A percentile compares a stretch with the other conserved stretches of the same genome.
Conservation (phyloP, 2,797 vertebrate genomes). For the Clarias platycephalus region DNA sequence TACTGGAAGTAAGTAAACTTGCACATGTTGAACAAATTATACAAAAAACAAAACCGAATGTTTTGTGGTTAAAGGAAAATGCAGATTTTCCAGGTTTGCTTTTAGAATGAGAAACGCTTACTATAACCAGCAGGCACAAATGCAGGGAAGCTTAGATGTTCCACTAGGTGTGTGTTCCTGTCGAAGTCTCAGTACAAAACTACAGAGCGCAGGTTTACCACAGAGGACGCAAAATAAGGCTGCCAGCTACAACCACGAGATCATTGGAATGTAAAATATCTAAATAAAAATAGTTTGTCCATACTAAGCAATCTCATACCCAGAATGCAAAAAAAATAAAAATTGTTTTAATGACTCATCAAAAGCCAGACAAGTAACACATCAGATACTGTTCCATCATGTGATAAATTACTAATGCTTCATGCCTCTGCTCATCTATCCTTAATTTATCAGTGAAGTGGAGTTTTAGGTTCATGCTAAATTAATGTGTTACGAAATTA, state of each 20-base stretch:
- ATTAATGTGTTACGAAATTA: not conserved
- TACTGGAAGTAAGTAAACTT: not conserved
- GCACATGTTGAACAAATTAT: not conserved
- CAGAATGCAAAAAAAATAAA: not conserved
- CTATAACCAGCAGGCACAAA: not conserved
- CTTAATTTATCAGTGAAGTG: not conserved
- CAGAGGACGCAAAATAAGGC: slow-evolving; percentile 69
- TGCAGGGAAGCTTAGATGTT: not conserved
- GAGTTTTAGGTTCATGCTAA: not conserved
- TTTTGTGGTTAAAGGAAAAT: not conserved
- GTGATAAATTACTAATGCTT: not conserved
- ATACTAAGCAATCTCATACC: not conserved
- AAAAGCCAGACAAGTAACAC: not conserved
- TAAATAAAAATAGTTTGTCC: slow-evolving; percentile 3
- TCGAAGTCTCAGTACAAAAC: slow-evolving; percentile 55
- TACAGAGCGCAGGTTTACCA: slow-evolving; percentile 68
- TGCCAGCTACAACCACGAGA: not conserved
- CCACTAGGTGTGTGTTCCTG: not conserved
- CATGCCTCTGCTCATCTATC: slow-evolving; percentile 11
- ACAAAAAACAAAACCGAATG: not conserved
- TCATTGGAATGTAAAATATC: slow-evolving; percentile 20
- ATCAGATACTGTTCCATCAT: not conserved
- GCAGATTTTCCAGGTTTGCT: too few relatives aligned
- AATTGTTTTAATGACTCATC: not conserved
- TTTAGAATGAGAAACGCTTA: not conserved